These are phyloP conservation scores for Sebastes minor DNA, from an alignment of 2,797 vertebrate species.

Conservation along the genomic window DNA sequence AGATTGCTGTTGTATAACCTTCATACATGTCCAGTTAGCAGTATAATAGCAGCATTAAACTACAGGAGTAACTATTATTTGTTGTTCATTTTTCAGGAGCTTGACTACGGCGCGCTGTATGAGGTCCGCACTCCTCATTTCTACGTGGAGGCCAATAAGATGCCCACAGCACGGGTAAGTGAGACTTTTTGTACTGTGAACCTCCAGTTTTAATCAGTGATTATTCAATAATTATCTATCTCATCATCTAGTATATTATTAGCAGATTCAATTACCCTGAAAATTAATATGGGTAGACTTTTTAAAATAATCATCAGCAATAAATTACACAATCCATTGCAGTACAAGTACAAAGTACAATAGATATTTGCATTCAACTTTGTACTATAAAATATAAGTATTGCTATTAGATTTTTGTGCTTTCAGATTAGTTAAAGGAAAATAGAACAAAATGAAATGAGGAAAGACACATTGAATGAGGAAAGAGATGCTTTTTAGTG, in stretches of 20 bases:
- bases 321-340: background rate
- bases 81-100: constrained; percentile 82
- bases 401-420: background rate
- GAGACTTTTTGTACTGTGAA: background rate
- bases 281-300: background rate
- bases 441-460: background rate
- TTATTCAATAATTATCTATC: background rate
- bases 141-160: constrained; percentile 97
- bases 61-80: background rate
- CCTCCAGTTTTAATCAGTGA: background rate
- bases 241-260: background rate
- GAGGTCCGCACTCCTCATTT: constrained; percentile 95
- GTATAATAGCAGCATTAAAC: background rate
- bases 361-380: background rate
- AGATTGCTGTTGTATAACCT: background rate
- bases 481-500: background rate
- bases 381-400: background rate
- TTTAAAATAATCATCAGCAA: no score
- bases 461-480: background rate
- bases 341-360: background rate
- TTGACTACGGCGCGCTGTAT: constrained; percentile 93
- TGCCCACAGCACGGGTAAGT: constrained; percentile 85
- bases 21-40: background rate
- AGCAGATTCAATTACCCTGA: background rate
- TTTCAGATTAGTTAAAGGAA: background rate